Evolutionary conservation across 2,888 invertebrate species (phyloP).

Genomic region (Drosophila siamana): DNA sequence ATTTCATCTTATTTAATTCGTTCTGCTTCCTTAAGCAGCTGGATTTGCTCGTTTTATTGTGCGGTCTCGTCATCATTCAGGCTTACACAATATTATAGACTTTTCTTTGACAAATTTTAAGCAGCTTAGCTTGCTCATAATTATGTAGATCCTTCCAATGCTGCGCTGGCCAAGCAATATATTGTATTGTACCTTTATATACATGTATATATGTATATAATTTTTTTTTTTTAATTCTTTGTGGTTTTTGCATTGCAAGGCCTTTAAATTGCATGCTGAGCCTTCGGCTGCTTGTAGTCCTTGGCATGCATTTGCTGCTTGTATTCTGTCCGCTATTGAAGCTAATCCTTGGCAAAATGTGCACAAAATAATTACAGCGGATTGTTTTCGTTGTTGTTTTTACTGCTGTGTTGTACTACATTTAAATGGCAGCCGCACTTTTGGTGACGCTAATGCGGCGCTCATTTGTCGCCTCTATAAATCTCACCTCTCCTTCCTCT

Average conservation of each 20-base stretch:
- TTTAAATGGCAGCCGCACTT: slow-evolving; percentile 57
- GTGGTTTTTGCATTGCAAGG: slow-evolving; percentile 1
- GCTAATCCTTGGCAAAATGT: slow-evolving; percentile 57
- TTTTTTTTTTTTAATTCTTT: background rate
- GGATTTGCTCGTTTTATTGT: background rate
- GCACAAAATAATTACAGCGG: slow-evolving; percentile 50
- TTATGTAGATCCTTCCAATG: slow-evolving; percentile 17
- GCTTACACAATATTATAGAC: slow-evolving; percentile 5
- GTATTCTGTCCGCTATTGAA: slow-evolving; percentile 27
- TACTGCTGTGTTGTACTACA: slow-evolving; percentile 39
- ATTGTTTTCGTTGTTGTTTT: slow-evolving; percentile 25
- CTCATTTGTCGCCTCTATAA: slow-evolving; percentile 61
- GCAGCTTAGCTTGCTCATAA: slow-evolving; percentile 36
- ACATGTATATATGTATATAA: too few species aligned
- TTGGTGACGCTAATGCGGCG: slow-evolving; percentile 65
- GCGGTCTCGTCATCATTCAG: background rate
- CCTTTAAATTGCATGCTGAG: slow-evolving; percentile 17
- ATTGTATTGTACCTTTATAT: too few species aligned
- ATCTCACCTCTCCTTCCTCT: too few species aligned
- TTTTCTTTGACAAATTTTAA: slow-evolving; percentile 25
- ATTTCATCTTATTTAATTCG: slow-evolving; percentile 1
- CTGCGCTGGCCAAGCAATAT: slow-evolving; percentile 4
- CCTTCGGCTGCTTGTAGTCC: slow-evolving; percentile 4
- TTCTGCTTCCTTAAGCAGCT: background rate
- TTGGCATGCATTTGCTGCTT: slow-evolving; percentile 29